Percentiles rank a stretch among this genome's conserved stretches.
These are phyloP conservation scores for Drosophila greeni DNA, from an alignment of 2,888 invertebrate genomes.

Conservation along the genomic window DNA sequence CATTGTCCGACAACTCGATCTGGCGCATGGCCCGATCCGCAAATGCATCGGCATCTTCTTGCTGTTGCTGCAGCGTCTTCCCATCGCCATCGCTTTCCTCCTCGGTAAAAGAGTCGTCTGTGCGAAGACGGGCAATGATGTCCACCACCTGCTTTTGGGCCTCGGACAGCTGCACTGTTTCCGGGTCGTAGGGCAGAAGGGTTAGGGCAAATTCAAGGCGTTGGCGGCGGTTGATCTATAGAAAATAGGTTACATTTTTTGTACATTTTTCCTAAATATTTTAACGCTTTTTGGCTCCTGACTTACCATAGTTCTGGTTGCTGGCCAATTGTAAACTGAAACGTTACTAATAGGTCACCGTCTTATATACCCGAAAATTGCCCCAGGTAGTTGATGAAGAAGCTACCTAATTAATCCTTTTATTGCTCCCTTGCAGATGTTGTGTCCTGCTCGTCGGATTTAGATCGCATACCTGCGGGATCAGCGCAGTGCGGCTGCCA, in stretches of 20 bases:
- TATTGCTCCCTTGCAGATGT: conserved; percentile 50
- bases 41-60: conserved; percentile 42
- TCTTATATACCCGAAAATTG: conserved; percentile 47
- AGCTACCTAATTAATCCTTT: conserved; percentile 9
- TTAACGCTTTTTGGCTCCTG: conserved; percentile 4
- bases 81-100: conserved; percentile 42
- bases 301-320: conserved; percentile 53
- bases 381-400: conserved; percentile 34
- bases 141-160: conserved; percentile 51
- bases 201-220: conserved; percentile 58
- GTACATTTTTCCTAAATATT: background rate
- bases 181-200: conserved; percentile 50
- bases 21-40: conserved; percentile 56
- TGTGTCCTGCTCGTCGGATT: background rate
- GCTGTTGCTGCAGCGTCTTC: conserved; percentile 21
- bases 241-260: background rate
- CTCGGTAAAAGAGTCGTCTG: conserved; percentile 30
- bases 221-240: conserved; percentile 56
- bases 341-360: background rate
- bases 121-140: conserved; percentile 50
- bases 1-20: conserved; percentile 50
- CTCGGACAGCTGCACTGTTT: conserved; percentile 33
- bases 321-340: conserved; percentile 52
- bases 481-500: conserved; percentile 28
- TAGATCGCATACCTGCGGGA: conserved; percentile 44